These are phyloP conservation scores for Sinocyclocheilus maitianheensis DNA, from an alignment of 2,113 vertebrate species.

Conservation along the genomic window DNA sequence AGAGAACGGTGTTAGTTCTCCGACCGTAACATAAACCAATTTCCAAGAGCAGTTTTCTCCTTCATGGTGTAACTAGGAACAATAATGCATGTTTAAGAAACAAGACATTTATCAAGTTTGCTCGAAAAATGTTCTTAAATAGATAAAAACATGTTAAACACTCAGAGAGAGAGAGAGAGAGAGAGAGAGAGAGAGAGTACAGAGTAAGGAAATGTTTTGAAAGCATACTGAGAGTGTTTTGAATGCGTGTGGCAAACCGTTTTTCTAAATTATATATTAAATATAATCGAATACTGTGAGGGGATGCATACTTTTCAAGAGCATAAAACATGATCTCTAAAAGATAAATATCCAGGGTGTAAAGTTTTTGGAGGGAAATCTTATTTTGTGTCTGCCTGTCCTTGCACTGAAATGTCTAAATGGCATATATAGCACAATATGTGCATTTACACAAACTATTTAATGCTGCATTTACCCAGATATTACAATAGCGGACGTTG, in stretches of 20 bases:
- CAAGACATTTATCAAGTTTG: conserved; percentile 60
- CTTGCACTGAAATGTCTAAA: not conserved
- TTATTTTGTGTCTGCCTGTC: not conserved
- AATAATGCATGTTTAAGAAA: conserved; percentile 63
- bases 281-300: not conserved
- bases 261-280: conserved; percentile 4
- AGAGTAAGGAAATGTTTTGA: conserved; percentile 10
- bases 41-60: conserved; percentile 68
- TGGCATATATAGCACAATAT: not conserved
- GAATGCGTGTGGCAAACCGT: not conserved
- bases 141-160: conserved; percentile 16
- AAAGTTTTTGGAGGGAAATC: not conserved
- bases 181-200: not conserved
- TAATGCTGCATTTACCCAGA: not conserved
- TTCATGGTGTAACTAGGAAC: conserved; percentile 69
- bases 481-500: not conserved
- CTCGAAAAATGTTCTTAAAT: conserved; percentile 39
- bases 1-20: conserved; percentile 66
- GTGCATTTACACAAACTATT: not conserved
- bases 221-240: conserved; percentile 27
- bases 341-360: not conserved
- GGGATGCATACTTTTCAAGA: not conserved
- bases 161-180: not conserved
- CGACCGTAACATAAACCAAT: conserved; percentile 77
- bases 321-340: not conserved